Conservation (phyloP, 2,888 invertebrate species). For the Leptopilina syphax region DNA sequence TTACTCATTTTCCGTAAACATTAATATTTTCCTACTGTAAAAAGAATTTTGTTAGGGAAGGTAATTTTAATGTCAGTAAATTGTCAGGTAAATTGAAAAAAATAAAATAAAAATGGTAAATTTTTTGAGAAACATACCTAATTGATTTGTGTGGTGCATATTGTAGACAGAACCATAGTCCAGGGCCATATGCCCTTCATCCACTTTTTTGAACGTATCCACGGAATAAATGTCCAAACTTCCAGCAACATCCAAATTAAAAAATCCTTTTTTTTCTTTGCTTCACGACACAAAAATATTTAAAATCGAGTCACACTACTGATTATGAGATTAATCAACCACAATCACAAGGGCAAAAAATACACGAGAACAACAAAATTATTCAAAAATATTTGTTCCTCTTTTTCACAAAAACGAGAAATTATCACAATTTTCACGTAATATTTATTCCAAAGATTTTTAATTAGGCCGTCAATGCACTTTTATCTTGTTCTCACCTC, state of each 20-base stretch:
- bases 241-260: conserved; percentile 59
- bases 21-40: no score
- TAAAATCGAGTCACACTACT: conserved; percentile 1
- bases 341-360: no score
- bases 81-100: no score
- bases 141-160: conserved; percentile 74
- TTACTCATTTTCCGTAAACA: no score
- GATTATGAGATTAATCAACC: no score
- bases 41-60: no score
- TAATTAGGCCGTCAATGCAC: conserved; percentile 30
- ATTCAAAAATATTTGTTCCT: no score
- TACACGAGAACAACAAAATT: conserved; percentile 24
- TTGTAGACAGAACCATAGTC: conserved; percentile 73
- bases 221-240: conserved; percentile 51
- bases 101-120: background rate
- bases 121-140: conserved; percentile 65
- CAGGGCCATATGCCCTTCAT: conserved; percentile 70
- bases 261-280: background rate
- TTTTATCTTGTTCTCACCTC: background rate
- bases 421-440: no score
- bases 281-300: conserved; percentile 42
- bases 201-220: conserved; percentile 56
- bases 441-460: background rate
- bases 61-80: no score
- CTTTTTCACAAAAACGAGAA: no score